Evolutionary conservation across 2,797 vertebrate species (phyloP).

Genomic region (Oreortyx pictus): DNA sequence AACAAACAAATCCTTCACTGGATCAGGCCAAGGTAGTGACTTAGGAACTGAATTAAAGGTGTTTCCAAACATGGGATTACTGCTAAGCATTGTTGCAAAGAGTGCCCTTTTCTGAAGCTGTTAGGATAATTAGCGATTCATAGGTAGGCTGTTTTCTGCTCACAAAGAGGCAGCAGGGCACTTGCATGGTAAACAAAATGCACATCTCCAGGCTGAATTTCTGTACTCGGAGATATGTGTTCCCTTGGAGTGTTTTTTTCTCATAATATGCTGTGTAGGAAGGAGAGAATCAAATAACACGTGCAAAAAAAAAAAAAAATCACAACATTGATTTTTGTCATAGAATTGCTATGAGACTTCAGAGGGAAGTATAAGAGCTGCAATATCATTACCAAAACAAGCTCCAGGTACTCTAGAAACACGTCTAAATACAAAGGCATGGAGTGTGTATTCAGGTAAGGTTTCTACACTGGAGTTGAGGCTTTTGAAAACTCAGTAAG

Average conservation of each 20-base stretch:
- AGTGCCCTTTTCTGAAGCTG: not conserved
- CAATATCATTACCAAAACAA: not conserved
- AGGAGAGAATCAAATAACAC: not conserved
- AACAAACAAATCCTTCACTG: not conserved
- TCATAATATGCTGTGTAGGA: not conserved
- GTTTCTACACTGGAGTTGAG: not conserved
- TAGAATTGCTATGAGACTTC: not conserved
- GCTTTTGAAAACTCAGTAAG: not conserved
- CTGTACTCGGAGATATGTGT: not conserved
- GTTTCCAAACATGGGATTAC: slow-evolving; percentile 24
- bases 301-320: not conserved
- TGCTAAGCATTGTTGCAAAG: not conserved
- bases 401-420: not conserved
- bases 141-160: not conserved
- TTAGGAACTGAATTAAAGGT: slow-evolving; percentile 31
- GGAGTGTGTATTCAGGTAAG: not conserved
- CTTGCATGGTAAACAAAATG: not conserved
- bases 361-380: not conserved
- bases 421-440: not conserved
- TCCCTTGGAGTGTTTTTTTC: not conserved
- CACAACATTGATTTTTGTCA: not conserved
- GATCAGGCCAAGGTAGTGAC: not conserved
- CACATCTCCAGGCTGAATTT: not conserved
- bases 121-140: not conserved
- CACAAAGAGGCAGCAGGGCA: not conserved